These are phyloP conservation scores for Agelastica alni DNA, from an alignment of 2,888 invertebrate genomes.

Conservation along the genomic window DNA sequence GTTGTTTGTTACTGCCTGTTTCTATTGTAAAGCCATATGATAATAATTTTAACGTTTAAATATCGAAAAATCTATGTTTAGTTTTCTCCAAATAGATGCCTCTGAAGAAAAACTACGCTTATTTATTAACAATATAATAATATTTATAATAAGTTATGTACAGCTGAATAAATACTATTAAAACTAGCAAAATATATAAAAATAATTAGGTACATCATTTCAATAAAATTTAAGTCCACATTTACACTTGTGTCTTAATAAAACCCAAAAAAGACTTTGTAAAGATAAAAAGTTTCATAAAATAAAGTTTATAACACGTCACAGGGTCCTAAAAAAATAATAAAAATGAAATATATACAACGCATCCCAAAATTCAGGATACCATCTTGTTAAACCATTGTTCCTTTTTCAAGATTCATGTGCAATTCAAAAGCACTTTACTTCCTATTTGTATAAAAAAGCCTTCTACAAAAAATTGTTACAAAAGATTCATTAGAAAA, in stretches of 20 bases:
- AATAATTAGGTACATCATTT: conserved; percentile 1
- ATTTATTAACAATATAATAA: conserved; percentile 2
- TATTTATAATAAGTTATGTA: conserved; percentile 1
- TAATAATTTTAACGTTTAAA: no score
- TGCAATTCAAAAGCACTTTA: no score
- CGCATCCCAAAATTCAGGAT: no score
- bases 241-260: neutral
- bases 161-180: conserved; percentile 5
- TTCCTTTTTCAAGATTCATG: no score
- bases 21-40: no score
- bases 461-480: no score
- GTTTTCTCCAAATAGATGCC: no score
- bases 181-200: neutral
- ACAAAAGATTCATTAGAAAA: no score
- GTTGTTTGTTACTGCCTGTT: no score
- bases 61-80: no score
- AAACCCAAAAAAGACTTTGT: neutral
- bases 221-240: neutral
- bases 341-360: neutral
- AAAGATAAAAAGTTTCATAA: conserved; percentile 1
- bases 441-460: no score
- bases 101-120: neutral
- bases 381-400: no score
- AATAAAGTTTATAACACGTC: neutral
- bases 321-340: neutral